Evolutionary conservation across 2,888 invertebrate species (phyloP), one percentile per base, ranked within the genome.

Genomic region (Halictus quadricinctus): DNA sequence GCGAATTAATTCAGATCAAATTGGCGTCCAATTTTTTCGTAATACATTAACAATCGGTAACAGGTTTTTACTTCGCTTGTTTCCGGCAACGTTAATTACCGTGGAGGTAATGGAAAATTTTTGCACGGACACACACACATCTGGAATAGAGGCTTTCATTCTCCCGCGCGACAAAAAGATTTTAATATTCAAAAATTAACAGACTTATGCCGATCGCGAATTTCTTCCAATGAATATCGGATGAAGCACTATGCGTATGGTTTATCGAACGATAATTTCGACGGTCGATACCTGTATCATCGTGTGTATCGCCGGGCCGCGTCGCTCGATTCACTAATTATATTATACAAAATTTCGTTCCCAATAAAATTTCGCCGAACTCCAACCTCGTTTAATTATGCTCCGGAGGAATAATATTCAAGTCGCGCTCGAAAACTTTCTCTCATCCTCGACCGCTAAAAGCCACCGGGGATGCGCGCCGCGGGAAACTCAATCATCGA

Each of bases 301-400:
- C n/a, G 54, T 36, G n/a, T 12, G 5, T n/a, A n/a, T n/a, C n/a
- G n/a, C n/a, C 12, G 58, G 5, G n/a, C 12, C 12, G 58, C n/a
- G 58, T 12, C 12, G 58, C n/a, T n/a, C 15, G n/a, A 36, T 18
- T 15, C 25, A 29, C 64, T 66, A 72, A 83, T 76, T 72, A 81
- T 29, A 58, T 70, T 79, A 48, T 25, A 48, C 46, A 72, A 73
- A 81, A 81, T 54, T 75, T 54, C 18, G 69, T 70, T 43, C 36
- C 41, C 25, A 58, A 73, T 77, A 43, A 77, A 82, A 77, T 76
- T 69, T 64, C 73, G 29, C 43, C 21, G 18, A 8, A 41, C 18
- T 77, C 29, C 41, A 48, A 29, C 76, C 25, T 25, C 48, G 50
- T 74, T 83, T 83, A 78, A 84, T 83, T 84, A 66, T 72, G 72